Percentiles rank a stretch among this genome's conserved stretches.
These are phyloP conservation scores for Thalpophila matura DNA, from an alignment of 2,888 invertebrate species.

Conservation along the genomic window DNA sequence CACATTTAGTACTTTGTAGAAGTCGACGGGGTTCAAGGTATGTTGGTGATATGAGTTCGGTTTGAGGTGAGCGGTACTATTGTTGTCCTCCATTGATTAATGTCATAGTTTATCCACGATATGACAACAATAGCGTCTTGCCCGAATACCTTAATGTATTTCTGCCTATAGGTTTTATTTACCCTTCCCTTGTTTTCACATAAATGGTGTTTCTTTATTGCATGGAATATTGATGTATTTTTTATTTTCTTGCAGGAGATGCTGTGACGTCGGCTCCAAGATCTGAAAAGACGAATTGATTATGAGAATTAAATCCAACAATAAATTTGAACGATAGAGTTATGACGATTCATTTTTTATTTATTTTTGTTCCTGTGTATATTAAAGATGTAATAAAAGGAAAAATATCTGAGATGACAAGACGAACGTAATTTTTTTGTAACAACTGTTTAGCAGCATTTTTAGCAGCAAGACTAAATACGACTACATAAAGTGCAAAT, in stretches of 20 bases:
- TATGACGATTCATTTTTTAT: constrained; percentile 35
- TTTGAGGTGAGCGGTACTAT: constrained; percentile 85
- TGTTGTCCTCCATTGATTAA: constrained; percentile 88
- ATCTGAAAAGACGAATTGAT: constrained; percentile 50
- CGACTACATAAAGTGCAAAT: too few species aligned
- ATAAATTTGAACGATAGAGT: constrained; percentile 18
- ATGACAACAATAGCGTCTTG: constrained; percentile 88
- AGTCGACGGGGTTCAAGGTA: constrained; percentile 64
- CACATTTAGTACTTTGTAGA: constrained; percentile 17
- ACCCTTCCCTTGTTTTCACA: constrained; percentile 74
- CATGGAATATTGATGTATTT: constrained; percentile 53
- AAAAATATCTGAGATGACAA: background rate
- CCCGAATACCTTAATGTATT: constrained; percentile 86
- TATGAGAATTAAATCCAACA: constrained; percentile 38
- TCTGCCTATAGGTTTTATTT: constrained; percentile 85
- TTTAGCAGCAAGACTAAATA: too few species aligned
- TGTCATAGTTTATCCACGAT: constrained; percentile 89
- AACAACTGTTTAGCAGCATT: too few species aligned
- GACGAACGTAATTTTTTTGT: too few species aligned
- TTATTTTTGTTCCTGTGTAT: constrained; percentile 13
- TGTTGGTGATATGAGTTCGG: constrained; percentile 72
- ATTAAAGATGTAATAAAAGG: constrained; percentile 9
- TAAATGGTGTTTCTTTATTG: constrained; percentile 78
- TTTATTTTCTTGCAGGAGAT: constrained; percentile 69
- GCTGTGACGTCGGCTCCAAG: constrained; percentile 17